These are phyloP conservation scores for Yponomeuta plumbellus DNA, from an alignment of 2,888 invertebrate genomes.

Conservation along the genomic window DNA sequence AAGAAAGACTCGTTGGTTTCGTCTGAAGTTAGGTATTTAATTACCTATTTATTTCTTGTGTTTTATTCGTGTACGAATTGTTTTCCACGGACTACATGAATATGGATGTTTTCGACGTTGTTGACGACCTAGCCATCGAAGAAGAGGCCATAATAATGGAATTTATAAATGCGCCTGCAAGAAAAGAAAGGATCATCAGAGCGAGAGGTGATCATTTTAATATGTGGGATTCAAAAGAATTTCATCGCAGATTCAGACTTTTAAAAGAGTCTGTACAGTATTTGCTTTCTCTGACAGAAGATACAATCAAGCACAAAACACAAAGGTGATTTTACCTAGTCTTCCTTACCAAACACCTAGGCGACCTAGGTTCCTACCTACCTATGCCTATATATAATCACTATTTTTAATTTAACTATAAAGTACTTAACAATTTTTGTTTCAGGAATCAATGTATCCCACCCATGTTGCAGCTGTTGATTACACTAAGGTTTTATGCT, in stretches of 20 bases:
- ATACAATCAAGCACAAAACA: slow-evolving; percentile 18
- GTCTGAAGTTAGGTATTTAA: no score
- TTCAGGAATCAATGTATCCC: slow-evolving; percentile 15
- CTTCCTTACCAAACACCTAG: not conserved
- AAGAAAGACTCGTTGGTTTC: no score
- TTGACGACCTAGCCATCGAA: slow-evolving; percentile 18
- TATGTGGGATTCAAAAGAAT: slow-evolving; percentile 17
- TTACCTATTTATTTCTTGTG: not conserved
- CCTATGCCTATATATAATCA: not conserved
- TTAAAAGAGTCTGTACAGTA: slow-evolving; percentile 14
- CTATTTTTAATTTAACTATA: not conserved
- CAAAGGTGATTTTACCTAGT: slow-evolving; percentile 9
- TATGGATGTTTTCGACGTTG: slow-evolving; percentile 12
- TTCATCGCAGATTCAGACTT: slow-evolving; percentile 19
- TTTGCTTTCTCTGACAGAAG: slow-evolving; percentile 16
- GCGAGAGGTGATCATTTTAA: slow-evolving; percentile 9
- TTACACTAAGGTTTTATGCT: slow-evolving; percentile 20
- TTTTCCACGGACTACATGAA: not conserved
- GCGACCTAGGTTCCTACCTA: not conserved
- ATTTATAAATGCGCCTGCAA: slow-evolving; percentile 17
- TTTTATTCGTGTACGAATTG: not conserved
- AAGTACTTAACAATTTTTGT: not conserved
- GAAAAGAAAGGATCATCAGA: slow-evolving; percentile 17
- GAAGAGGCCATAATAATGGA: slow-evolving; percentile 19
- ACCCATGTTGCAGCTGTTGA: slow-evolving; percentile 15